These are phyloP conservation scores for Lepidocyrtoides sp. DNA, from an alignment of 2,888 invertebrate species.

Conservation along the genomic window DNA sequence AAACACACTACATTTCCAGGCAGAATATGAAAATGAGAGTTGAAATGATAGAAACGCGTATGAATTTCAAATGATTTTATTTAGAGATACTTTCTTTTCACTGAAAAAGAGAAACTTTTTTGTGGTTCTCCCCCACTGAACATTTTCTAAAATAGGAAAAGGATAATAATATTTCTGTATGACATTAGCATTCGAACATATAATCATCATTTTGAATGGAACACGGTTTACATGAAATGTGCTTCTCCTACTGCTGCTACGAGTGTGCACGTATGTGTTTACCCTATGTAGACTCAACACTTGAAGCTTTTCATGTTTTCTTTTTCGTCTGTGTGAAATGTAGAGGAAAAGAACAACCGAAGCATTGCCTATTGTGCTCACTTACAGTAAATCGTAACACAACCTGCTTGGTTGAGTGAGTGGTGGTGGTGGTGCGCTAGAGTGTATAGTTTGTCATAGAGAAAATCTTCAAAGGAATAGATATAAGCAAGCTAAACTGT, in stretches of 20 bases:
- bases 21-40: conserved; percentile 74
- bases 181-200: conserved; percentile 60
- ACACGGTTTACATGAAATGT: conserved; percentile 14
- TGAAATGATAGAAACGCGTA: conserved; percentile 82
- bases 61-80: conserved; percentile 82
- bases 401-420: conserved; percentile 10
- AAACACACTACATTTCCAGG: not conserved
- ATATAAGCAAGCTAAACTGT: conserved; percentile 37
- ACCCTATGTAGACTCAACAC: conserved; percentile 28
- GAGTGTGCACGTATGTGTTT: not conserved
- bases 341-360: conserved; percentile 74
- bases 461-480: conserved; percentile 46
- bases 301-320: conserved; percentile 57
- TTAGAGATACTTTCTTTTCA: conserved; percentile 51
- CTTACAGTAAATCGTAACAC: conserved; percentile 45
- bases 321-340: conserved; percentile 62
- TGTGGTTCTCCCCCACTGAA: conserved; percentile 64
- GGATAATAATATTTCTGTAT: conserved; percentile 59
- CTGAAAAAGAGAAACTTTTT: conserved; percentile 38
- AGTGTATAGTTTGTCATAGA: not conserved
- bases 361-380: conserved; percentile 72
- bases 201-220: conserved; percentile 50
- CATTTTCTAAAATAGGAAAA: conserved; percentile 62
- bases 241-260: not conserved
- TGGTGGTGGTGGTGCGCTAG: not conserved